Evolutionary conservation across 92 coral and sea anemone genomes (phyloP), one percentile per base, ranked within the genome.

Genomic region (Micromussa lordhowensis): DNA sequence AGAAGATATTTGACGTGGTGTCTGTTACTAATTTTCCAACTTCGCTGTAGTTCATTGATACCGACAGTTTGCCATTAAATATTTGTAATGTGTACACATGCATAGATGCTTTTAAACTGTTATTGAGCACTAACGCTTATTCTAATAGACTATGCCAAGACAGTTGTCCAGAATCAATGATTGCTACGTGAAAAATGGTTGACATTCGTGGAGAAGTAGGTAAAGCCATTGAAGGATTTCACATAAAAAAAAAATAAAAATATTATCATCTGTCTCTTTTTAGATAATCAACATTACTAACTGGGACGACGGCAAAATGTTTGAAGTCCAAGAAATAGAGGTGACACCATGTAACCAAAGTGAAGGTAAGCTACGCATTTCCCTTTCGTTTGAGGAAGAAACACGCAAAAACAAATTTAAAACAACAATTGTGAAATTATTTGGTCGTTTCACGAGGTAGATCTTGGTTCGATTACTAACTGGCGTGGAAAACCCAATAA

Each of bases 231-330:
- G 24, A 21, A 61, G 11, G 10, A 61, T 61, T 61, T 61, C 29
- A 24, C 68, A 22, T 24, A 8, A 61, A 61, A 61, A 8, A 61
- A 61, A 61, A 26, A 22, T 24, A 22, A 22, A 22, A 5, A 0
- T 5, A 2, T 24, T 61, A 5, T 0, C 22, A 58, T 61, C 57
- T 57, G 5, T 34, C 31, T 26, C 36, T 69, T 68, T 73, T 24
- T 38, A 92, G 95, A 86, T 90, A 9, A 90, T 93, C 74, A 93
- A 93, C 66, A 80, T 88, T 63, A 87, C 95, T 68, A 87, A 83
- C 77, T 93, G 95, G 95, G 95, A 88, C 30, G 90, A 86, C 58
- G 95, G 95, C 31, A 82, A 76, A 18, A 69, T 9, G 66, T 90
- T 86, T 68, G 91, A 93, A 66, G 85, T 93, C 59, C 93, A 93